Percentiles rank a stretch among this genome's conserved stretches.
Conservation (phyloP, 2,113 vertebrate species). For the Ceyx cyanopectus region DNA sequence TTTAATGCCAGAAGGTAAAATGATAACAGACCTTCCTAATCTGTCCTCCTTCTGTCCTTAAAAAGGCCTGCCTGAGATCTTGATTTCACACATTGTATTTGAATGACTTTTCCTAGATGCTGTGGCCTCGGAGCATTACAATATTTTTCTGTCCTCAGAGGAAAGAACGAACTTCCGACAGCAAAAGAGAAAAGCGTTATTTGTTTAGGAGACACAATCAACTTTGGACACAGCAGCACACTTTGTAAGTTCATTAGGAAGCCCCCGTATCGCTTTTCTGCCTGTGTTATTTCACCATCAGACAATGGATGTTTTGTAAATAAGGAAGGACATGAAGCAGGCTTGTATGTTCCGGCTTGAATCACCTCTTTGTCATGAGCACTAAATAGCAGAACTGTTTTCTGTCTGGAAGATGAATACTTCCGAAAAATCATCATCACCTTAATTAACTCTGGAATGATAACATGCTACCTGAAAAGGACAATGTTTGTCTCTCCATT, state of each 20-base stretch:
- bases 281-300: conserved; percentile 45
- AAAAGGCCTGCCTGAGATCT: neutral
- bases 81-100: neutral
- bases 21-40: conserved; percentile 42
- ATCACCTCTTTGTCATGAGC: conserved; percentile 34
- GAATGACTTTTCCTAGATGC: neutral
- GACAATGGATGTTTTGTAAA: conserved; percentile 67
- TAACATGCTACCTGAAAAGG: neutral
- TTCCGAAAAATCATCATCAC: conserved; percentile 5
- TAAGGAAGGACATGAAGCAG: conserved; percentile 57
- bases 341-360: conserved; percentile 12
- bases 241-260: conserved; percentile 45
- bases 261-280: conserved; percentile 33
- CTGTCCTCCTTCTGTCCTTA: conserved; percentile 1
- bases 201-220: conserved; percentile 74
- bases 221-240: conserved; percentile 55
- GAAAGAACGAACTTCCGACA: conserved; percentile 58
- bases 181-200: conserved; percentile 59
- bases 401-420: neutral
- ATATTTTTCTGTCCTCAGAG: conserved; percentile 17
- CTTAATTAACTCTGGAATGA: conserved; percentile 12
- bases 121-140: neutral
- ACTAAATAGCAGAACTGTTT: conserved; percentile 17
- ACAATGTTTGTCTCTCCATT: neutral
- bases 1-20: conserved; percentile 30